Evolutionary conservation across 2,888 invertebrate species (phyloP).

Genomic region (Sarcophaga carnaria): DNA sequence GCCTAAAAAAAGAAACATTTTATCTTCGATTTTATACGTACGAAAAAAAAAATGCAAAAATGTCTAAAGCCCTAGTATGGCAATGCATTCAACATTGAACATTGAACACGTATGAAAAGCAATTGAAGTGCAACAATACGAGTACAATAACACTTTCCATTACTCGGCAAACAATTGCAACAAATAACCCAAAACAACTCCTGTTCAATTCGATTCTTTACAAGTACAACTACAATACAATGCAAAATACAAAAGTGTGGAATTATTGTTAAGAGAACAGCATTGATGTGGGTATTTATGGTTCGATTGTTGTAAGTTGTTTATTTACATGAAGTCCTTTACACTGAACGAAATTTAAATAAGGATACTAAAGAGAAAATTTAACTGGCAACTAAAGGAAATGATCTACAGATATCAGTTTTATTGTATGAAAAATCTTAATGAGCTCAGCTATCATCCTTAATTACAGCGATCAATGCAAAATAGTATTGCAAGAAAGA

Average conservation of each 20-base stretch:
- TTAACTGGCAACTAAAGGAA: too few relatives aligned
- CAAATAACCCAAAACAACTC: slow-evolving; percentile 38
- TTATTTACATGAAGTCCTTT: slow-evolving; percentile 22
- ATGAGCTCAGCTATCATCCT: too few relatives aligned
- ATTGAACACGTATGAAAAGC: slow-evolving; percentile 56
- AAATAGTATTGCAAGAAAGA: too few relatives aligned
- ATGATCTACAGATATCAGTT: too few relatives aligned
- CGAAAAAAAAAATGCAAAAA: too few relatives aligned
- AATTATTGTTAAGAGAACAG: slow-evolving; percentile 55
- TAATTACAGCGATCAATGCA: too few relatives aligned
- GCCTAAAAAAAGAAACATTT: too few relatives aligned
- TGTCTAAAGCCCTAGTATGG: too few relatives aligned
- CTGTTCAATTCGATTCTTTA: slow-evolving; percentile 32
- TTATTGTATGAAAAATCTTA: too few relatives aligned
- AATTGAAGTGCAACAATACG: slow-evolving; percentile 59
- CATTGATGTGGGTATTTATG: slow-evolving; percentile 51
- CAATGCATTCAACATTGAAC: not conserved
- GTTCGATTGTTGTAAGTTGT: slow-evolving; percentile 44
- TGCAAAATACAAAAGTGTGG: slow-evolving; percentile 36
- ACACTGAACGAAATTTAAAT: slow-evolving; percentile 10
- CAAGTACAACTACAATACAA: slow-evolving; percentile 52
- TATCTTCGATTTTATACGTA: too few relatives aligned
- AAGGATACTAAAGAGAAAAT: not conserved
- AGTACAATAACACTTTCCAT: slow-evolving; percentile 39
- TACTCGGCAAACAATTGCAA: slow-evolving; percentile 50